Evolutionary conservation across 2,797 vertebrate species (phyloP).

Genomic region (Halcyon smyrnensis): DNA sequence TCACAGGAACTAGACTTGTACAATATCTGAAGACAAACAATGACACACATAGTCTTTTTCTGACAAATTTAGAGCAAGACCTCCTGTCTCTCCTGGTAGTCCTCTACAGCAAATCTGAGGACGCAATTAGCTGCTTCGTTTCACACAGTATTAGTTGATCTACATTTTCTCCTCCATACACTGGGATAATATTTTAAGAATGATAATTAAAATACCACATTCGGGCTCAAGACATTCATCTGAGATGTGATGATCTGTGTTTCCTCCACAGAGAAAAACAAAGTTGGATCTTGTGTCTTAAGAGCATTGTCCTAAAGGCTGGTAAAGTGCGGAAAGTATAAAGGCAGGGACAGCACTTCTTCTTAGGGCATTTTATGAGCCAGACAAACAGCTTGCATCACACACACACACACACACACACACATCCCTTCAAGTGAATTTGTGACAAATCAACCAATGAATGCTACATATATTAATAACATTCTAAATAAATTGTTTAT

Average conservation of each 20-base stretch:
- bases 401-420: no score
- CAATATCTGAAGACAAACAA: not conserved
- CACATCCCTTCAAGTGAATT: not conserved
- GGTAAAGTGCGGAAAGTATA: not conserved
- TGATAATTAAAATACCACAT: not conserved
- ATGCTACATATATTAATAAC: not conserved
- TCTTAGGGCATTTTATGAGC: not conserved
- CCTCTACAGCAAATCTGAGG: not conserved
- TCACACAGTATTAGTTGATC: not conserved
- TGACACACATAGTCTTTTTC: not conserved
- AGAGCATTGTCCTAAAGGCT: not conserved
- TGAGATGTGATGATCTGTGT: not conserved
- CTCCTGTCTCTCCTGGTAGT: not conserved
- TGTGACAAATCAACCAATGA: not conserved
- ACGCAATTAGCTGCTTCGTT: not conserved
- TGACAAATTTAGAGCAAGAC: not conserved
- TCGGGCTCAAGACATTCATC: not conserved
- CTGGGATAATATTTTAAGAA: not conserved
- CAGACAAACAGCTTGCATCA: not conserved
- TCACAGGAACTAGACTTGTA: not conserved
- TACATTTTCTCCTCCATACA: not conserved
- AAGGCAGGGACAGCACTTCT: not conserved
- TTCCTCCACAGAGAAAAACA: not conserved
- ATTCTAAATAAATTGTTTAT: not conserved
- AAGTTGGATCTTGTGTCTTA: not conserved